These are phyloP conservation scores for Zosterops pallidus DNA, from an alignment of 2,113 vertebrate genomes.

Conservation along the genomic window DNA sequence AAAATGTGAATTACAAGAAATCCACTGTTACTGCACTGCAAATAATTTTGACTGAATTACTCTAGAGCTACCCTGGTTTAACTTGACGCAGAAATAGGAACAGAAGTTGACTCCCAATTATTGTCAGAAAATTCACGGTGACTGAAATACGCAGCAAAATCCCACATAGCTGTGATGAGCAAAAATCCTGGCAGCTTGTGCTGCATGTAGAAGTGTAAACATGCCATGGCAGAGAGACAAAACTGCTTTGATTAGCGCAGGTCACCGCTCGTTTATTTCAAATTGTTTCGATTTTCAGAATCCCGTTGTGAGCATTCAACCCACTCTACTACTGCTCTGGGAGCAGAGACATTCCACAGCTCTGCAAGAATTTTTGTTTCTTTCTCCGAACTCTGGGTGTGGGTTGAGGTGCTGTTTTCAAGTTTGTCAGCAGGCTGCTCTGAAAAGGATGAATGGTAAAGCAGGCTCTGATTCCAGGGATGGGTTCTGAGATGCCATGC, in stretches of 20 bases:
- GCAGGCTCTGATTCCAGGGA: not conserved
- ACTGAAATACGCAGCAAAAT: not conserved
- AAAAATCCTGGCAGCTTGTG: not conserved
- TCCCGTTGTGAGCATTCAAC: not conserved
- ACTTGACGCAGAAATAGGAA: not conserved
- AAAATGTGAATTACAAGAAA: not conserved
- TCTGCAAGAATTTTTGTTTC: not conserved
- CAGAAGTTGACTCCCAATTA: slow-evolving; percentile 1
- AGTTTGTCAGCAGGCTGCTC: not conserved
- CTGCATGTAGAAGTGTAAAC: not conserved
- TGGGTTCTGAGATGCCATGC: not conserved
- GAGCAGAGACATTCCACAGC: not conserved
- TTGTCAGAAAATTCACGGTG: not conserved
- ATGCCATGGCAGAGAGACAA: not conserved
- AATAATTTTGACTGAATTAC: rapidly evolving
- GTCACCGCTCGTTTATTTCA: not conserved
- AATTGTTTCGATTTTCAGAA: not conserved
- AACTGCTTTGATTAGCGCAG: not conserved
- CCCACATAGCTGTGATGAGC: not conserved
- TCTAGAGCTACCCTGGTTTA: not conserved
- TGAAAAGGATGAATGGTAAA: not conserved
- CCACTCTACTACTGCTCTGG: not conserved
- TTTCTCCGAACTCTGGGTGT: not conserved
- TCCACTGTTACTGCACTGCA: not conserved
- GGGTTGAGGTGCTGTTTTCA: not conserved